Conservation (phyloP, 2,113 vertebrate genomes). For the Urocynchramus pylzowi region DNA sequence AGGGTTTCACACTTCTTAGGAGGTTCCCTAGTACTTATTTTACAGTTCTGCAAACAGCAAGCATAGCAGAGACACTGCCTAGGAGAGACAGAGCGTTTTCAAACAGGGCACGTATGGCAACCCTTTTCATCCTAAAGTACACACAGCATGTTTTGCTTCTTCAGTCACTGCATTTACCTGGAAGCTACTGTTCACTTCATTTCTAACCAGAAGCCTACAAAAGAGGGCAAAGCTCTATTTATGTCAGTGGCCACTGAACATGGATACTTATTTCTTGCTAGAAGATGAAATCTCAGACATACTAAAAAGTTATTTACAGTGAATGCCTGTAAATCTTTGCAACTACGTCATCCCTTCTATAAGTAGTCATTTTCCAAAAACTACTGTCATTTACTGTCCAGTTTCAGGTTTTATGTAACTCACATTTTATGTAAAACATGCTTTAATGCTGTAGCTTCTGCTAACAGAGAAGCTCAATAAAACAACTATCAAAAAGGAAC, state of each 20-base stretch:
- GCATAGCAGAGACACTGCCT: background rate
- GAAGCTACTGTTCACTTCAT: background rate
- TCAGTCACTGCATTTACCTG: background rate
- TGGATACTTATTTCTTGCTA: background rate
- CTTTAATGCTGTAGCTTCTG: background rate
- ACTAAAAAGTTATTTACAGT: background rate
- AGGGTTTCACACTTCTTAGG: background rate
- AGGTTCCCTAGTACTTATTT: background rate
- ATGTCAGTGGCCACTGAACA: background rate
- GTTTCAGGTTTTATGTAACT: background rate
- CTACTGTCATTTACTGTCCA: background rate
- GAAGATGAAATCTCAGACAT: background rate
- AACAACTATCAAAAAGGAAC: background rate
- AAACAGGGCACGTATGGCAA: accelerated
- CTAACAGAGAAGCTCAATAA: background rate
- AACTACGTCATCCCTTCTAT: background rate
- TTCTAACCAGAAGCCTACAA: background rate
- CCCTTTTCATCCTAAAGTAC: background rate
- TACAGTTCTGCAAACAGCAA: background rate
- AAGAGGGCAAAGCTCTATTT: background rate
- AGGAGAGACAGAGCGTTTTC: background rate
- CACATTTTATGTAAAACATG: background rate
- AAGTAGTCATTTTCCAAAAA: background rate
- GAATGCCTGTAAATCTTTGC: background rate
- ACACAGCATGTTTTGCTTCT: background rate